Percentiles rank a stretch among this genome's conserved stretches.
Conservation (phyloP, 92 coral and sea anemone genomes). For the Actinernus sp. region DNA sequence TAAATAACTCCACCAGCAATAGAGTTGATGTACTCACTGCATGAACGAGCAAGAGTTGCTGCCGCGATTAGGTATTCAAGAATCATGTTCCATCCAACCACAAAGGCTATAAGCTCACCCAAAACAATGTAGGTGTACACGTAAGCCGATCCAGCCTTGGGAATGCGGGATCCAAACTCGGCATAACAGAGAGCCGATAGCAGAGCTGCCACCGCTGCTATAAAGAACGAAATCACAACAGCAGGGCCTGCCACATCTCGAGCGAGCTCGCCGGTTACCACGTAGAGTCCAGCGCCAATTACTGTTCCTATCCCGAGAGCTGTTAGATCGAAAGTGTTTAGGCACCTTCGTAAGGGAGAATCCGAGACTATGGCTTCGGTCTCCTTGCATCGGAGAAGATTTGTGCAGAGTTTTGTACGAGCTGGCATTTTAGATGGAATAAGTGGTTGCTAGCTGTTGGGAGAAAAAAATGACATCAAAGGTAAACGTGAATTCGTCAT, state of each 20-base stretch:
- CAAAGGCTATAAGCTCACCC: conserved; percentile 79
- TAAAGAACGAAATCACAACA: conserved; percentile 66
- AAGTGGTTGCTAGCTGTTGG: no score
- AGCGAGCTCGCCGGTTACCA: conserved; percentile 76
- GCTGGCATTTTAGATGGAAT: conserved; percentile 18
- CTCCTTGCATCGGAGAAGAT: conserved; percentile 47
- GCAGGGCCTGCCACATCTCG: conserved; percentile 83
- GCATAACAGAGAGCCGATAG: conserved; percentile 79
- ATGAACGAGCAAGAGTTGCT: conserved; percentile 61
- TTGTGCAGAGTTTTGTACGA: conserved; percentile 12
- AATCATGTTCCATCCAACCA: conserved; percentile 85
- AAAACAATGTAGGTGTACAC: conserved; percentile 63
- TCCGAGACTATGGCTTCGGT: conserved; percentile 40
- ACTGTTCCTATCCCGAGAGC: conserved; percentile 64
- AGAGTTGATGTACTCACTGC: conserved; percentile 75
- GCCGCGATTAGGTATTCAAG: conserved; percentile 70
- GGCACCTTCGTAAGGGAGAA: conserved; percentile 50
- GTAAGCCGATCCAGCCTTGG: conserved; percentile 85
- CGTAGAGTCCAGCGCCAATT: conserved; percentile 81
- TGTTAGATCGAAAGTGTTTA: conserved; percentile 62
- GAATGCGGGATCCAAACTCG: conserved; percentile 78
- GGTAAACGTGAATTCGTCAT: no score
- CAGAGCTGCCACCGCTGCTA: conserved; percentile 72
- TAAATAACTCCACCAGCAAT: conserved; percentile 45
- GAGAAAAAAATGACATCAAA: no score